Conservation (phyloP, 2,113 vertebrate species). For the Geococcyx californianus region DNA sequence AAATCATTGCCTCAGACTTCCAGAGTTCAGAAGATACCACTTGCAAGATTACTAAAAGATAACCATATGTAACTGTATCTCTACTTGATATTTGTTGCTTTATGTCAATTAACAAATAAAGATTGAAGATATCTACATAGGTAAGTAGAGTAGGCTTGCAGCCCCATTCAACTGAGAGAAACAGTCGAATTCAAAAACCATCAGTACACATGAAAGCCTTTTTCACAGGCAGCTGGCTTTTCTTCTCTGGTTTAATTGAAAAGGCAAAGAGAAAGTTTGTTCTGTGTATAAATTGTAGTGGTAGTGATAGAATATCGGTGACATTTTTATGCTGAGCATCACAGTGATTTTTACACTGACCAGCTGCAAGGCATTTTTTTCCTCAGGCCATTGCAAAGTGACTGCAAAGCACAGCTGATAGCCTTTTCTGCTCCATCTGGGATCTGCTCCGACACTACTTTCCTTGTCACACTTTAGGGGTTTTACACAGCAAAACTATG, state of each 20-base stretch:
- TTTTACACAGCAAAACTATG: conserved; percentile 3
- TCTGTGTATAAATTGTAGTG: not conserved
- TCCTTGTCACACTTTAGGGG: not conserved
- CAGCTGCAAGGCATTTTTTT: conserved; percentile 11
- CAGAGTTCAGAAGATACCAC: not conserved
- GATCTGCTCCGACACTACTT: not conserved
- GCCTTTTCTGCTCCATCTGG: conserved; percentile 30
- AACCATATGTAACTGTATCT: not conserved
- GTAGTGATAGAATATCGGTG: not conserved
- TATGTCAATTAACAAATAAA: not conserved
- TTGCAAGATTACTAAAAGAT: not conserved
- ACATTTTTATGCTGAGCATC: not conserved
- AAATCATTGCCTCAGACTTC: not conserved
- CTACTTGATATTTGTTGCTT: not conserved
- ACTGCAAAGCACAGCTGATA: conserved; percentile 9
- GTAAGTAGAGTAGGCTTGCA: not conserved
- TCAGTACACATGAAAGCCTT: not conserved
- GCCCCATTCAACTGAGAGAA: not conserved
- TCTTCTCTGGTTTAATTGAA: conserved; percentile 20
- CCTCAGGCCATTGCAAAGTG: accelerated
- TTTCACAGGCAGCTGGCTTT: not conserved
- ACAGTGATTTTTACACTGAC: conserved; percentile 18
- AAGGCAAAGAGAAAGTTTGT: not conserved
- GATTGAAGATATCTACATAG: not conserved
- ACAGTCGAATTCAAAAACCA: not conserved